Evolutionary conservation across 2,888 invertebrate genomes (phyloP).

Genomic region (Drosophila bunnanda): DNA sequence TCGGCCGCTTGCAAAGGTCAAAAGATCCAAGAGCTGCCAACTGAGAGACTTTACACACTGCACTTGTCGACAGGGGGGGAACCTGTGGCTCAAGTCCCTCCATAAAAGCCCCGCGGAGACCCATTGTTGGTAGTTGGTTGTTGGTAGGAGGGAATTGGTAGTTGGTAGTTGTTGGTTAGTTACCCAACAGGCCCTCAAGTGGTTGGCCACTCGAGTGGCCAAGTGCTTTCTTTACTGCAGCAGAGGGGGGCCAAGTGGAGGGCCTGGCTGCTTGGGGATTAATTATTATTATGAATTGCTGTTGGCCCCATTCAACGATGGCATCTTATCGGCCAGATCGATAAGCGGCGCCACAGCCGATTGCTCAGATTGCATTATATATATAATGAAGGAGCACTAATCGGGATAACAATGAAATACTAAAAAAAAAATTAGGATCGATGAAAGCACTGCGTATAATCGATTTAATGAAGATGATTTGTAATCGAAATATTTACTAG

Average conservation of each 20-base stretch:
- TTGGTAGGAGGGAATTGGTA: constrained; percentile 3
- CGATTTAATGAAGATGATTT: neutral
- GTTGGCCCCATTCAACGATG: constrained; percentile 17
- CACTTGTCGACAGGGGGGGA: constrained; percentile 50
- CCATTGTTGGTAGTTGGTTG: constrained; percentile 10
- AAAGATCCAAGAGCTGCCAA: constrained; percentile 47
- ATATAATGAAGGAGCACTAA: neutral
- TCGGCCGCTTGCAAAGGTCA: constrained; percentile 66
- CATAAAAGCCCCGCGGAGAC: neutral
- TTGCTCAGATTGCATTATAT: constrained; percentile 16
- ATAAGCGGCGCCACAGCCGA: constrained; percentile 23
- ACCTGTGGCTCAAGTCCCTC: constrained; percentile 8
- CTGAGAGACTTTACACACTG: constrained; percentile 16
- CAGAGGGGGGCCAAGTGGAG: neutral
- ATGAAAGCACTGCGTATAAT: neutral
- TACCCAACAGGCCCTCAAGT: constrained; percentile 35
- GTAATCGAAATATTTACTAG: neutral
- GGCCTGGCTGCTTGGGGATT: neutral
- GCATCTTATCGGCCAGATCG: constrained; percentile 37
- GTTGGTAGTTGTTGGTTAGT: constrained; percentile 12
- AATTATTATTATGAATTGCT: constrained; percentile 28
- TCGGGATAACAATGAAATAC: constrained; percentile 2
- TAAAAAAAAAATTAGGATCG: neutral
- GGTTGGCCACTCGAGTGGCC: constrained; percentile 15
- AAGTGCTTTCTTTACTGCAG: neutral